These are phyloP conservation scores for Metridium senile DNA, from an alignment of 92 coral and sea anemone genomes.

Conservation along the genomic window DNA sequence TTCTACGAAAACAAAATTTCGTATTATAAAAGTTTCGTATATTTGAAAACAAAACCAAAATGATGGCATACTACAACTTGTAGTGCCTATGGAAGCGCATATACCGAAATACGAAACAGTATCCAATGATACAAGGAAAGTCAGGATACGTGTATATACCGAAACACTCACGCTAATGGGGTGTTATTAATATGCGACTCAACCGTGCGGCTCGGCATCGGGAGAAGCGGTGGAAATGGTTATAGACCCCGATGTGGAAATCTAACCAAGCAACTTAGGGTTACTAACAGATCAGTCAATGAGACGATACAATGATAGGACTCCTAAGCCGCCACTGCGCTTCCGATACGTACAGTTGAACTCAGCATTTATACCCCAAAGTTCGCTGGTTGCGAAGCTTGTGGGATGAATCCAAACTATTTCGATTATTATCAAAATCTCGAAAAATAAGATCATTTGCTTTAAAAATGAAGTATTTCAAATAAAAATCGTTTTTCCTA, in stretches of 20 bases:
- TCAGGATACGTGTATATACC: constrained; percentile 57
- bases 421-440: not conserved
- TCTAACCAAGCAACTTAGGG: constrained; percentile 42
- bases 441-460: not conserved
- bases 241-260: constrained; percentile 54
- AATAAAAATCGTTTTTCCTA: not conserved
- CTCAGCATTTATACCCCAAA: not conserved
- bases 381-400: not conserved
- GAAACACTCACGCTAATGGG: constrained; percentile 48
- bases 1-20: not conserved
- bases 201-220: constrained; percentile 53
- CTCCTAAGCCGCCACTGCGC: constrained; percentile 48
- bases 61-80: constrained; percentile 71
- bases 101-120: constrained; percentile 36
- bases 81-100: constrained; percentile 83
- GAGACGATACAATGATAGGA: constrained; percentile 44
- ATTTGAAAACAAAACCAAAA: constrained; percentile 27
- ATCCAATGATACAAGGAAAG: constrained; percentile 55
- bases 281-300: constrained; percentile 49
- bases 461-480: not conserved
- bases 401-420: constrained; percentile 7
- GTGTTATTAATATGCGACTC: constrained; percentile 34
- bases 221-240: constrained; percentile 46
- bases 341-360: not conserved
- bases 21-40: not conserved